Evolutionary conservation across 2,113 vertebrate species (phyloP).

Genomic region (Oxyruncus cristatus): DNA sequence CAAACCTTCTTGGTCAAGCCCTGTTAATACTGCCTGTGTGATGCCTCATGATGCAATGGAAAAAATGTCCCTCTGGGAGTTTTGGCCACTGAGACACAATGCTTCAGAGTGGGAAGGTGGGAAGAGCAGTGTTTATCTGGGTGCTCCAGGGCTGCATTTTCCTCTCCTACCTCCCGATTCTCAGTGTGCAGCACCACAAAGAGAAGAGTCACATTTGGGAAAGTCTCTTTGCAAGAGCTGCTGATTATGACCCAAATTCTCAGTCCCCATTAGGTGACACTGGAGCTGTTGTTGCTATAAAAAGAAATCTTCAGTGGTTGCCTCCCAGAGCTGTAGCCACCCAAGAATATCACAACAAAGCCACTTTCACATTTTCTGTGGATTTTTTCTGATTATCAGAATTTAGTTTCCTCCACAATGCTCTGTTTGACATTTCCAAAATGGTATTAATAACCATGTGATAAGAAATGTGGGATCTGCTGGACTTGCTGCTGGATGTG

Average conservation of each 20-base stretch:
- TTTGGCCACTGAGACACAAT: accelerated
- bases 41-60: accelerated
- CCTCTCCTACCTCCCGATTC: background rate
- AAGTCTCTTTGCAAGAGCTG: background rate
- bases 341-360: background rate
- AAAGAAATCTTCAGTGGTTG: background rate
- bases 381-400: background rate
- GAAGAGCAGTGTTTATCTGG: background rate
- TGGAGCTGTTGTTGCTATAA: background rate
- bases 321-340: background rate
- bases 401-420: background rate
- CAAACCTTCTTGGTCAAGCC: background rate
- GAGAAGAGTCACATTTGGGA: background rate
- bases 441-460: background rate
- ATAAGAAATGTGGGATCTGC: background rate
- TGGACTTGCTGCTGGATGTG: background rate
- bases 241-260: background rate
- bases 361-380: background rate
- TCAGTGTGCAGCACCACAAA: accelerated
- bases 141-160: background rate
- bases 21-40: accelerated
- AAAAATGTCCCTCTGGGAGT: background rate
- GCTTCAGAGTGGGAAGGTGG: background rate
- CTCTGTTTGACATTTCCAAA: background rate
- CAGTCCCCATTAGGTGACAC: background rate